Evolutionary conservation across 2,113 vertebrate species (phyloP), one percentile per base, ranked within the genome.

Genomic region (Sylvicapra grimmia): DNA sequence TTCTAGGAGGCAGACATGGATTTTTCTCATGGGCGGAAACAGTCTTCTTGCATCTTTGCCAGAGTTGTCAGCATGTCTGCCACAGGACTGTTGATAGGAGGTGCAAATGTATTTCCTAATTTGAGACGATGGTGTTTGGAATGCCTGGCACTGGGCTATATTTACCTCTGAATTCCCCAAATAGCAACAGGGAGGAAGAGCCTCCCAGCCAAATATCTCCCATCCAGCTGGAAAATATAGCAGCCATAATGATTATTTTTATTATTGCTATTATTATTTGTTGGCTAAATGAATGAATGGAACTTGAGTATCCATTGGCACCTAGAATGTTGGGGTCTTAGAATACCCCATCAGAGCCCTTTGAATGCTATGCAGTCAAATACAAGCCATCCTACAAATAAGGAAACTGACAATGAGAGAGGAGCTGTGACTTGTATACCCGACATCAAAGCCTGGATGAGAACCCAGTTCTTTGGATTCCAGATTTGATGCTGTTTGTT

Each of bases 41-140:
- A 89, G 95, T 61, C 77, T 94, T 91, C 89, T 49, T 89, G 89
- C 16, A 25, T 92, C 89, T 94, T 82, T 88, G 87, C 97, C 96
- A 96, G 91, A 29, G 12, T 84, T 59, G 16, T 93, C 94, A 93
- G 79, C 63, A 33, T 96, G 97, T 98, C 97, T 98, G 96, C 94
- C 96, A 92, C 49, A 68, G 94, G 97, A 94, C 92, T 98, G 96
- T 93, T 96, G 97, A 97, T 98, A 90, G 98, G 98, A 98, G 96
- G 97, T 97, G 98, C 95, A 97, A 98, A 98, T 86, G 63, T 92
- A 49, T 94, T 97, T 98, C 94, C 97, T 97, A 97, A 98, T 97
- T 98, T 94, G 89, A 97, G 86, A 97, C 86, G 97, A 94, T 97
- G 98, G 84, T 91, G 80, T 96, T 98, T 97, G 94, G 94, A 93